Evolutionary conservation across 2,888 invertebrate species (phyloP).

Genomic region (Amblyjoppa fuscipennis): DNA sequence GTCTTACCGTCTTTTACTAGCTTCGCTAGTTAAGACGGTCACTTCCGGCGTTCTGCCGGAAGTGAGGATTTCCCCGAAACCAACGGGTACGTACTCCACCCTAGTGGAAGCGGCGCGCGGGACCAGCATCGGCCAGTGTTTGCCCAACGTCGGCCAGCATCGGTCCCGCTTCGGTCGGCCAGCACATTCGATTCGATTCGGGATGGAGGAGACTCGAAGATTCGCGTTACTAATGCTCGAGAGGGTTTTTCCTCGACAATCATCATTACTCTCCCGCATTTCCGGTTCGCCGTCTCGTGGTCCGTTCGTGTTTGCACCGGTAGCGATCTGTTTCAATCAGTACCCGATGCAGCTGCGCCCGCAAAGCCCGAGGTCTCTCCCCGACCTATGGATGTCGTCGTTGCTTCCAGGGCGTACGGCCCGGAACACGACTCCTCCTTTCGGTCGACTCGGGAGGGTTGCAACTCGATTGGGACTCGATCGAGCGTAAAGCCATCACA

Average conservation of each 20-base stretch:
- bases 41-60: no score
- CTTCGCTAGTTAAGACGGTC: no score
- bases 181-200: neutral
- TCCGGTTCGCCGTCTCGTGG: constrained; percentile 1
- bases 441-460: constrained; percentile 60
- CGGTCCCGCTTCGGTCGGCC: no score
- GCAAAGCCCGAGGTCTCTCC: neutral
- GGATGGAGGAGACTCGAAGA: neutral
- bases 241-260: constrained; percentile 19
- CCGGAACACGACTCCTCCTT: constrained; percentile 52
- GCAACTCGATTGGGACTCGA: constrained; percentile 77
- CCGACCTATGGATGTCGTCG: neutral
- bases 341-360: constrained; percentile 16
- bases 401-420: constrained; percentile 9
- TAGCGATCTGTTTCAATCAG: constrained; percentile 55
- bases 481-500: constrained; percentile 78
- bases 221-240: constrained; percentile 10
- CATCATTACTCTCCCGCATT: neutral
- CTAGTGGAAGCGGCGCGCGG: no score
- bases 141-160: no score
- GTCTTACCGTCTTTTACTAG: no score
- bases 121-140: no score
- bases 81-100: no score
- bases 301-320: constrained; percentile 48
- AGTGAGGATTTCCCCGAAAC: no score